Base-by-base conservation (phyloP, 35 echinoderm and acorn worm species). In the Heliocidaris tuberculata region DNA sequence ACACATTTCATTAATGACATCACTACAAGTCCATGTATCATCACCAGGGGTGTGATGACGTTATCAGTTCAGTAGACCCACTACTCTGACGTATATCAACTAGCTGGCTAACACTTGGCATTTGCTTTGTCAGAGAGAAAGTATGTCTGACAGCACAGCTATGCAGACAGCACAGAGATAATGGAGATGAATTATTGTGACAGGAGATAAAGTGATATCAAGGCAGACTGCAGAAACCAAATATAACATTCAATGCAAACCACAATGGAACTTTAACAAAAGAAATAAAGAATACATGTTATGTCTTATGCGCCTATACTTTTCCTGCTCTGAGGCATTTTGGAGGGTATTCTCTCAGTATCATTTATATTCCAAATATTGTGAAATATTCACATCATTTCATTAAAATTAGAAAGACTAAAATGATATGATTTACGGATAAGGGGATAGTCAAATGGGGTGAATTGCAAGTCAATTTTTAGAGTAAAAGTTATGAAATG, bases 81-180 rank as follows among this genome's bases (percentile, higher is more conserved):
- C 65, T 78, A 0, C 65, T 42, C 35, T 78, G 65, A 78, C 65
- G 21, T 78, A 27, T 19, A n/a, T 78, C 65, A n/a, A 7, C 65
- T 24, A 19, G 65, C 65, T 0, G 27, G 65, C 65, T 78, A 21
- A 78, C 27, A 78, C 65, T 78, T 78, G 65, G 65, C 65, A 78
- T 78, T 78, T 78, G 65, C 65, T 78, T 78, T 78, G 65, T 78
- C 65, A 78, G 19, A 78, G 15, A 78, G 65, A 78, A 78, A 78
- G 65, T 78, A 78, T 78, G 65, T 78, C 65, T 19, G 65, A 78
- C 65, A 78, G 65, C 65, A 78, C 19, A 78, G 65, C 27, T 78
- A 78, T 78, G 65, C 65, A 78, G 65, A 78, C 65, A 8, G 19
- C 65, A 8, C 65, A 78, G 65, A 78, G 65, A 78, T 78, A 78